Conservation (phyloP, 2,888 invertebrate species). For the Volucella inflata region DNA sequence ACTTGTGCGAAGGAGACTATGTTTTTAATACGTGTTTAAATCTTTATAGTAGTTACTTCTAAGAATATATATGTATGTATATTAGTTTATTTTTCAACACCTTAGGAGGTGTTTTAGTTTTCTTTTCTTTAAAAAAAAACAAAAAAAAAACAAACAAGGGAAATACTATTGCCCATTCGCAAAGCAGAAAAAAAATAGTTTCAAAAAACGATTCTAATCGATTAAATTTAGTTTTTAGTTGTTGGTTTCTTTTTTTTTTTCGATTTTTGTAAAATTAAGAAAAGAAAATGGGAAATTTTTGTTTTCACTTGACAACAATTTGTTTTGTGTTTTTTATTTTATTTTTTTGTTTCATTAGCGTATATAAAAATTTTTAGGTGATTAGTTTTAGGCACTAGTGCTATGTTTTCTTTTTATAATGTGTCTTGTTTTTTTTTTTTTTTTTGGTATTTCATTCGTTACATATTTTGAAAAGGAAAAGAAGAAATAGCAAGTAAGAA, state of each 20-base stretch:
- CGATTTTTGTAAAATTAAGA: constrained; percentile 38
- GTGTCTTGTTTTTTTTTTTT: constrained; percentile 33
- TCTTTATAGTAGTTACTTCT: constrained; percentile 35
- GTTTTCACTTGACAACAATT: constrained; percentile 60
- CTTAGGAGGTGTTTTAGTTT: constrained; percentile 38
- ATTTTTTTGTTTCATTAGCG: constrained; percentile 58
- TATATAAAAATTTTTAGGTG: constrained; percentile 76
- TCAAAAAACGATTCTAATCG: constrained; percentile 27
- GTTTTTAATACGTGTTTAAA: constrained; percentile 44
- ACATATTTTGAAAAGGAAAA: constrained; percentile 52
- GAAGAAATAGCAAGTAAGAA: constrained; percentile 6
- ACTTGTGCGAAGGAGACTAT: constrained; percentile 67
- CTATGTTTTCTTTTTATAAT: constrained; percentile 77
- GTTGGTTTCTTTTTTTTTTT: constrained; percentile 35
- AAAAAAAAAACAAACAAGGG: too few relatives aligned
- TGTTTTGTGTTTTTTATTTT: constrained; percentile 59
- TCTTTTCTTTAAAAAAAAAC: too few relatives aligned
- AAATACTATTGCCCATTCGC: constrained; percentile 24
- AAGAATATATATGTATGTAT: constrained; percentile 31
- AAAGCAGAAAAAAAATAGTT: constrained; percentile 44
- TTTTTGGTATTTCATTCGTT: constrained; percentile 68
- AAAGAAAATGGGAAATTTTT: constrained; percentile 35
- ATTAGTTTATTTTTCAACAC: constrained; percentile 22
- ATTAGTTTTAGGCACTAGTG: constrained; percentile 81
- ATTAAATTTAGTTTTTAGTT: not conserved